Evolutionary conservation across 37 sponge, comb jelly and placozoan genomes (phyloP), one percentile per base, ranked within the genome.

Genomic region (Cliona cf. orientalis): DNA sequence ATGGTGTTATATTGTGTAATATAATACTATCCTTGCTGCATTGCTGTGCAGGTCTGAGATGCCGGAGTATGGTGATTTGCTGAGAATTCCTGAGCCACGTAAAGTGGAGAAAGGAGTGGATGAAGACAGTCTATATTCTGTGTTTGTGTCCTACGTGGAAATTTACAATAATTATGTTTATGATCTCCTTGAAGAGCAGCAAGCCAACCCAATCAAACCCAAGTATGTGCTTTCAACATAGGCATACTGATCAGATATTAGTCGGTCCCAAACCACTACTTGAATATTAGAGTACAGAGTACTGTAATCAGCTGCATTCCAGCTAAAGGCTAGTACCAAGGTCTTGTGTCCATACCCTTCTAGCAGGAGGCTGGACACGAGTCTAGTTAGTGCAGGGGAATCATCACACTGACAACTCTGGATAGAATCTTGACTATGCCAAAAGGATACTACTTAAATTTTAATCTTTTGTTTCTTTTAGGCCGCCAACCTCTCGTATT

Each of bases 141-240:
- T 98, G 53, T 96, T 98, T 84, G 90, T 96, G 53, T 92, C 93
- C 53, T 98, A 93, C 61, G 82, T 96, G 28, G 99, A 98, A 68
- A 94, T 98, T 46, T 98, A 96, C 83, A 98, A 98, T 80, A 96
- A 98, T 87, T 98, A 89, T 76, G 78, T 96, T 28, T 98, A 83
- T 55, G 99, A 98, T 69, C 84, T 98, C 35, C 79, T 98, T 49
- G 99, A 98, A 32, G 99, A 98, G 5, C 23, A 19, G 55, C 64
- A 64, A 17, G 26, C 64, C 21, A 80, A 86, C 64, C 40, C 79
- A 21, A 62, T 83, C 11, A 78, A 78, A 19, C 80, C 84, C 58
- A 89, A 53, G 89, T 89, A 9, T 42, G 78, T 28, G 29, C 34
- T 6, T 21, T 25, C 55, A 49, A 49, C 14, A 49, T 49, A 49